A percentile compares a stretch with the other conserved stretches of the same genome.
Conservation (phyloP, 1,140 invertebrate genomes). For the Hypsibius dujardini region DNA sequence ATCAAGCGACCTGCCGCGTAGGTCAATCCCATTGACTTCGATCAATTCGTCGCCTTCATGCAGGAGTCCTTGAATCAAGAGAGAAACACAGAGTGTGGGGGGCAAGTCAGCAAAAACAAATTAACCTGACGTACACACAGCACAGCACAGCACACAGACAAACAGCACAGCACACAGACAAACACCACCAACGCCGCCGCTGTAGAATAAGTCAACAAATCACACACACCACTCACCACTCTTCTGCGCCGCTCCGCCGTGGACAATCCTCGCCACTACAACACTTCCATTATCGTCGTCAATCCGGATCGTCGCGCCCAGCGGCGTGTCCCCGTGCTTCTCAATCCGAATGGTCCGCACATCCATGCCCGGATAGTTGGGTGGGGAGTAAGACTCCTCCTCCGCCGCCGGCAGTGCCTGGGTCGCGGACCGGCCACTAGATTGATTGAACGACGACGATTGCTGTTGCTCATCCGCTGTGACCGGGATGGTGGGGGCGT, state of each 20-base stretch:
- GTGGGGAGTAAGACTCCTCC: neutral
- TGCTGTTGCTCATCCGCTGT: neutral
- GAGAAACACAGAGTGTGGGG: neutral
- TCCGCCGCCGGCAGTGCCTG: neutral
- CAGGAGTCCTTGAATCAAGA: constrained; percentile 45
- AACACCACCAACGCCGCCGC: neutral
- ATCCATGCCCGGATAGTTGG: constrained; percentile 17
- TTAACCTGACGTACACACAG: too few relatives aligned
- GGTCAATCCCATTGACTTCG: constrained; percentile 83
- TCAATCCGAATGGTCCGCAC: constrained; percentile 23
- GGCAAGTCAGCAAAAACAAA: too few relatives aligned
- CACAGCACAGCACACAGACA: too few relatives aligned
- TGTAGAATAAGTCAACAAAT: too few relatives aligned
- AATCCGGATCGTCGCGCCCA: constrained; percentile 77
- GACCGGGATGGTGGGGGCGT: neutral
- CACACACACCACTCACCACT: constrained; percentile 37
- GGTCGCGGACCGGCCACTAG: neutral
- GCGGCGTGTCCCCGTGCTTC: constrained; percentile 12
- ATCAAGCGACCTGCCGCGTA: constrained; percentile 88
- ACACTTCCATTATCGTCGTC: constrained; percentile 63
- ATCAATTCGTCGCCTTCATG: constrained; percentile 92
- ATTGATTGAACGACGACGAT: neutral
- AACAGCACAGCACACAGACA: neutral
- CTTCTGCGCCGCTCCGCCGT: constrained; percentile 83
- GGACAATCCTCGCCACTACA: constrained; percentile 80